Base-by-base conservation (phyloP, 2,888 invertebrate species). In the Teleogryllus oceanicus region DNA sequence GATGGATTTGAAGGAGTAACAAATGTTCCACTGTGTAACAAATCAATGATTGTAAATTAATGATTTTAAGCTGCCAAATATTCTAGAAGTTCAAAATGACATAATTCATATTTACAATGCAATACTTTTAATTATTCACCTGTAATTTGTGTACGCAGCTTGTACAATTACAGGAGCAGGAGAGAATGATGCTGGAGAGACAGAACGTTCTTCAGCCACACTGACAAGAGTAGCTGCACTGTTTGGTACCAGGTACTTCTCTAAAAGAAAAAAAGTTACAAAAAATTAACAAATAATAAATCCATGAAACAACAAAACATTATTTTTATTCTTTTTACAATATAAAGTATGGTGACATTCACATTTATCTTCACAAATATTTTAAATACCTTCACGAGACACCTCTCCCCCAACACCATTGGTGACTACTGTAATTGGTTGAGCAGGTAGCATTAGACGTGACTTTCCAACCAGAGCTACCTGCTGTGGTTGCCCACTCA, bases 161-260 rank as follows among this genome's bases (percentile, higher is more conserved):
- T 91, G 90, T 85, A 91, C 90, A 85, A 91, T 90, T 84, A 91
- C 90, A 83, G 90, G 90, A 84, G 90, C 90, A 81, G 90, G 90
- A 84, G 90, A 89, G 84, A 89, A 90, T 81, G 89, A 87, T 83
- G 89, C 88, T 74, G 90, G 90, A 81, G 90, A 90, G 85, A 90
- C 86, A 82, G 90, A 89, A 83, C 89, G 88, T 84, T 91, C 90
- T 84, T 90, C 90, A 79, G 88, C 86, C 80, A 88, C 85, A 83
- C 86, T 87, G 81, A 88, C 88, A 84, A 82, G 81, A 24, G 83
- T 80, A 80, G 83, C 81, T 78, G 82, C 79, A 78, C 76, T 82
- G 74, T 82, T 82, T 74, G 87, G 86, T 84, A 87, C 86, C 84
- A 88, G 86, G 82, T 89, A 90, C 86, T 90, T 90, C 83, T 90